Percentiles rank a stretch among this genome's conserved stretches.
These are phyloP conservation scores for Brachycybe producta DNA, from an alignment of 2,888 invertebrate genomes.

Conservation along the genomic window DNA sequence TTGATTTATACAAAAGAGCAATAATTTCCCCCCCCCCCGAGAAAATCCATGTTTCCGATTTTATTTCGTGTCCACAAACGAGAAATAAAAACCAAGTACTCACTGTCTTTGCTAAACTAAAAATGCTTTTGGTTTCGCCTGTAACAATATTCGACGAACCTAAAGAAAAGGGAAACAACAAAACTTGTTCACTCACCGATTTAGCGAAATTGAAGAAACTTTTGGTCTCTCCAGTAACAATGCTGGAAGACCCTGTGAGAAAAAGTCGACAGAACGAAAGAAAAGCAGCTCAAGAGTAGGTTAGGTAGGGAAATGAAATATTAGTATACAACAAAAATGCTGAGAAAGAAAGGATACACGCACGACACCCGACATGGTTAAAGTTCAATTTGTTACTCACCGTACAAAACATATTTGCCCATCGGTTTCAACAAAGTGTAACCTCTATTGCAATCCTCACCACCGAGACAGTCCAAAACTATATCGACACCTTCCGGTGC, in stretches of 20 bases:
- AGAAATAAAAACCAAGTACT: no score
- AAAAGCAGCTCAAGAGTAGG: background rate
- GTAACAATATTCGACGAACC: slow-evolving; percentile 77
- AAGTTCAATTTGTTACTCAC: no score
- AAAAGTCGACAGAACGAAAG: slow-evolving; percentile 1
- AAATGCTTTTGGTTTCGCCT: no score
- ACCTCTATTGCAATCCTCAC: slow-evolving; percentile 75
- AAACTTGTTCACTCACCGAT: slow-evolving; percentile 43
- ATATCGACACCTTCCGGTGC: slow-evolving; percentile 69
- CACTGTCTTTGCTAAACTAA: slow-evolving; percentile 76
- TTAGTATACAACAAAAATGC: no score
- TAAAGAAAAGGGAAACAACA: slow-evolving; percentile 35
- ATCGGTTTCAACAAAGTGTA: slow-evolving; percentile 70
- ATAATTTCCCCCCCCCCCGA: slow-evolving; percentile 21
- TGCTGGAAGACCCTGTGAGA: slow-evolving; percentile 62
- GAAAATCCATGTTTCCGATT: background rate
- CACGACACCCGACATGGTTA: no score
- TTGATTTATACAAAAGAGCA: background rate
- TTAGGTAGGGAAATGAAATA: no score
- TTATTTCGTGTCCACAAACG: background rate
- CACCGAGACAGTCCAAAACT: slow-evolving; percentile 74
- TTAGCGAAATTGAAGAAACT: slow-evolving; percentile 82
- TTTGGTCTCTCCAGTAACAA: slow-evolving; percentile 80
- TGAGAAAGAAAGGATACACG: no score
- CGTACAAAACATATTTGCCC: slow-evolving; percentile 77